Evolutionary conservation across 2,797 vertebrate genomes (phyloP).

Genomic region (Heteromormyrus szaboi): DNA sequence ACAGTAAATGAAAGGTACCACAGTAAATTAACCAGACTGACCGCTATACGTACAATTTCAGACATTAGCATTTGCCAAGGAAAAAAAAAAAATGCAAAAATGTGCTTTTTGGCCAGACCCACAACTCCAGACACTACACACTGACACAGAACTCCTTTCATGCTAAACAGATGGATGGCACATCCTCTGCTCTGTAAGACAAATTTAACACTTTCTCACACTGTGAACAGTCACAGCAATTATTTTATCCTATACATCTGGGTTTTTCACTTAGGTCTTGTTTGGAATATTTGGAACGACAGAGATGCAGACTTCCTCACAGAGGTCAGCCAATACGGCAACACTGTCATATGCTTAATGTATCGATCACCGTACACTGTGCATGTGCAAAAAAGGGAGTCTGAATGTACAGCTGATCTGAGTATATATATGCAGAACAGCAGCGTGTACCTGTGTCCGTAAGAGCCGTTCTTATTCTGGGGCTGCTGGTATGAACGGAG

Average conservation of each 20-base stretch:
- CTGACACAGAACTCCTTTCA: neutral
- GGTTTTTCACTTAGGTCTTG: neutral
- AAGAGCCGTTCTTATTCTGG: conserved; percentile 72
- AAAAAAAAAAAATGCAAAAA: neutral
- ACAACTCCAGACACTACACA: too few species aligned
- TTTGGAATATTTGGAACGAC: neutral
- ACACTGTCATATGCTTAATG: neutral
- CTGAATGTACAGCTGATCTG: neutral
- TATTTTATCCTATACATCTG: neutral
- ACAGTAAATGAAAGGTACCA: neutral
- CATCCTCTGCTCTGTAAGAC: neutral
- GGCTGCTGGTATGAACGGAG: conserved; percentile 73
- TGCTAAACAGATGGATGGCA: neutral
- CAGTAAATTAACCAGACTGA: neutral
- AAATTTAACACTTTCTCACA: neutral
- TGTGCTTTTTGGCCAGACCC: neutral
- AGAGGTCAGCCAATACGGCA: neutral
- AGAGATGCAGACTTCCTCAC: neutral
- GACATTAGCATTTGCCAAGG: neutral
- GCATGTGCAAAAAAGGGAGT: neutral
- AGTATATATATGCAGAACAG: neutral
- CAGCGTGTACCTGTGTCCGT: conserved; percentile 83
- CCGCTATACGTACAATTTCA: neutral
- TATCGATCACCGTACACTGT: neutral
- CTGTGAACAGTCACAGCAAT: neutral